Evolutionary conservation across 1,140 invertebrate species (phyloP).

Genomic region (Ctenoplectra terminalis): DNA sequence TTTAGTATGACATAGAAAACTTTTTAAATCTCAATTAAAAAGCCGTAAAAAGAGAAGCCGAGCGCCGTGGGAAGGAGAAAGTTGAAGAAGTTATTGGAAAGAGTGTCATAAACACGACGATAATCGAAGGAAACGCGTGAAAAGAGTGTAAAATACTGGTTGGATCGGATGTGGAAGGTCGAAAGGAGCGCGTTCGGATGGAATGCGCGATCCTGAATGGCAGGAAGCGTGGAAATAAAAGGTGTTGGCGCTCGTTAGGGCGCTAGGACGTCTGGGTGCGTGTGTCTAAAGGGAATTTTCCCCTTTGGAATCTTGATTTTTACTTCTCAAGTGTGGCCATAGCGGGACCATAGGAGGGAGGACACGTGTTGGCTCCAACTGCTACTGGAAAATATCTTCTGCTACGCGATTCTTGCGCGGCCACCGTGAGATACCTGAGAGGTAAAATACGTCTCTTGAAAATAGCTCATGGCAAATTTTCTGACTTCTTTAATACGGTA

Average conservation of each 20-base stretch:
- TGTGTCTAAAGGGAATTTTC: conserved; percentile 58
- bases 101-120: neutral
- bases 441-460: conserved; percentile 36
- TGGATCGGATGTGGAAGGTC: conserved; percentile 6
- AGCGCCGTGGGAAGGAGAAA: conserved; percentile 4
- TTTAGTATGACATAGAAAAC: too few relatives aligned
- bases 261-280: conserved; percentile 54
- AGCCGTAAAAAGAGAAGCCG: neutral
- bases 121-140: neutral
- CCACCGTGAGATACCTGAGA: conserved; percentile 51
- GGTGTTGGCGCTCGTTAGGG: conserved; percentile 44
- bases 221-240: conserved; percentile 59
- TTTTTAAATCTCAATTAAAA: neutral
- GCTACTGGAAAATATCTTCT: conserved; percentile 56
- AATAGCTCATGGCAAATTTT: too few relatives aligned
- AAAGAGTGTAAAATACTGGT: neutral
- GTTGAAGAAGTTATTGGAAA: neutral
- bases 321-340: conserved; percentile 50
- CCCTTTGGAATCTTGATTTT: conserved; percentile 63
- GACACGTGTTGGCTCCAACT: conserved; percentile 28
- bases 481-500: too few relatives aligned
- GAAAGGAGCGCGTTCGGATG: neutral
- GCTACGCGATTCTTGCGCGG: conserved; percentile 48
- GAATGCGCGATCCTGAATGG: conserved; percentile 48
- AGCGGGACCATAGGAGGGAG: conserved; percentile 21